Base-by-base conservation (phyloP, 2,888 invertebrate genomes). In the Cephus pulcher region DNA sequence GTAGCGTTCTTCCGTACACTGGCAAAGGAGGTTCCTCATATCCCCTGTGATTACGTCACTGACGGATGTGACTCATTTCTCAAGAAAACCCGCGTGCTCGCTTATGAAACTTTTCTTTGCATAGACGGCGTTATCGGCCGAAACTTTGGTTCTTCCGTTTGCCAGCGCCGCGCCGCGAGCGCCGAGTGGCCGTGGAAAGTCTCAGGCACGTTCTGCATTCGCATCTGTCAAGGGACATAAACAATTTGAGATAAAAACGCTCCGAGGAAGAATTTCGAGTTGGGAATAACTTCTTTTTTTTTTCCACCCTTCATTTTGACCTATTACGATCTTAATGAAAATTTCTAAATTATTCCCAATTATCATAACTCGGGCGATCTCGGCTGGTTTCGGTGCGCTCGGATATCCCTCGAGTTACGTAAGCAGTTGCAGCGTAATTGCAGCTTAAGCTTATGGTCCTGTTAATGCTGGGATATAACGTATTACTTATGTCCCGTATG, bases 61-160 rank as follows among this genome's bases (percentile, higher is more conserved):
- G 87, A 87, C 85, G 84, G 85, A 88, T 87, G 87, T 80, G 78
- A 81, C 84, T 85, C 82, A 87, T 88, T 87, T 87, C 86, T 87
- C 86, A 83, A 74, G 81, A 82, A 82, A 85, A 88, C 87, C 84
- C 35, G 35, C 3, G 35, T 85, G 84, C 84, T 81, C 82, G 83
- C 84, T 84, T 83, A 80, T 80, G 78, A 80, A 87, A 86, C 83
- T 87, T 87, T 56, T 84, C 84, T 83, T 82, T 82, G 77, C 73
- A 71, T 71, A 78, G 81, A 75, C 77, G 78, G 78, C 83, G 81
- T 82, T 83, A 83, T 86, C 80, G 80, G 80, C 75, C 80, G 76
- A 71, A 71, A 71, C 71, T 71, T 71, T 30, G 71, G 4, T 81
- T 82, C 80, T 83, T 82, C 82, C 83, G 74, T 11, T n/a, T n/a